Evolutionary conservation across 2,888 invertebrate genomes (phyloP).

Genomic region (Melieria crassipennis): DNA sequence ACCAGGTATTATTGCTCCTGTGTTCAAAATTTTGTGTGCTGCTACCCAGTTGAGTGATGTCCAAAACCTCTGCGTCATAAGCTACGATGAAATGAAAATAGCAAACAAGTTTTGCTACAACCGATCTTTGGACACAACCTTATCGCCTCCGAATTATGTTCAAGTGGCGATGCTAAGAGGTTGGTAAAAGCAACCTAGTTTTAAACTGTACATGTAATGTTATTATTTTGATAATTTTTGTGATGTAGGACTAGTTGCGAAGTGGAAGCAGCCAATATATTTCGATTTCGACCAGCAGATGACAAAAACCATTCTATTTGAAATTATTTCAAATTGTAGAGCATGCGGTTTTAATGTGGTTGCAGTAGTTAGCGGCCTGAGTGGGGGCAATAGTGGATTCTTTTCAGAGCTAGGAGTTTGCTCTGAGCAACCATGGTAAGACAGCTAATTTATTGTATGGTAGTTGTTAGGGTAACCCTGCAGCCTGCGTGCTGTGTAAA

Average conservation of each 20-base stretch:
- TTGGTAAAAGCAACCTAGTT: neutral
- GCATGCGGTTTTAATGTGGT: neutral
- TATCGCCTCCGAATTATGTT: neutral
- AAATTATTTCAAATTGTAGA: neutral
- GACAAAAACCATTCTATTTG: neutral
- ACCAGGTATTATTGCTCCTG: neutral
- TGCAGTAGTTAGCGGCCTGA: neutral
- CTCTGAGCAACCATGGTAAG: neutral
- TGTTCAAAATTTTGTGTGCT: neutral
- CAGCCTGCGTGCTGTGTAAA: no score
- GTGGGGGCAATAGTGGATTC: neutral
- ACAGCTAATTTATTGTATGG: neutral
- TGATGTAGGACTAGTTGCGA: neutral
- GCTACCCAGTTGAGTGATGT: neutral
- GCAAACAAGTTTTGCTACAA: no score
- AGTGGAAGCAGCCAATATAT: conserved; percentile 5
- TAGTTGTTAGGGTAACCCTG: no score
- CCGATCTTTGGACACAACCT: no score
- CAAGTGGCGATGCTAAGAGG: conserved; percentile 5
- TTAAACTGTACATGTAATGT: neutral
- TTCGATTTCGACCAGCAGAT: neutral
- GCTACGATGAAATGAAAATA: no score
- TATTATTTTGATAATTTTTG: neutral
- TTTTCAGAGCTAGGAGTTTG: neutral
- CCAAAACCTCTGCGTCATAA: no score